Evolutionary conservation across 2,113 vertebrate species (phyloP).

Genomic region (Nerophis lumbriciformis): DNA sequence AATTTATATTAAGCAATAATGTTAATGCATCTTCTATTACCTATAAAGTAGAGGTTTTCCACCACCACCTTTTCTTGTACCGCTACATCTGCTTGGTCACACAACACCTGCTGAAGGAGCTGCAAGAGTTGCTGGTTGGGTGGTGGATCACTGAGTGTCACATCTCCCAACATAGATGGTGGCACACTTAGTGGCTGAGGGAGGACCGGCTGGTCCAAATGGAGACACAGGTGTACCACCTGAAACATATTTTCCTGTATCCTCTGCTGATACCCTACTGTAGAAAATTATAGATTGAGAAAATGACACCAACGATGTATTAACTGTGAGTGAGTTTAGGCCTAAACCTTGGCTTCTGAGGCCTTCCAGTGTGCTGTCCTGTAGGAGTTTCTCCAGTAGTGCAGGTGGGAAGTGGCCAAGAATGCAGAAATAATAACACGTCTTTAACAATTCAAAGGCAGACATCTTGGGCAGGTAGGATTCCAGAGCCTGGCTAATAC

Average conservation of each 20-base stretch:
- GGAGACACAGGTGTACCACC: conserved; percentile 74
- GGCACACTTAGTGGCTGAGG: conserved; percentile 13
- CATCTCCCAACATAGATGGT: conserved; percentile 6
- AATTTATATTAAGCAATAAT: background rate
- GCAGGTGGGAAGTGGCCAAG: conserved; percentile 75
- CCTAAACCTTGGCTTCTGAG: conserved; percentile 64
- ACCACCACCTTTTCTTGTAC: conserved; percentile 65
- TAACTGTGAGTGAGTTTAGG: background rate
- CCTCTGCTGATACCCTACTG: conserved; percentile 9
- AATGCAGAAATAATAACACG: conserved; percentile 70
- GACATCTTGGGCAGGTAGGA: conserved; percentile 72
- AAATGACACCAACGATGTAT: background rate
- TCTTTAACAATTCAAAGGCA: conserved; percentile 64
- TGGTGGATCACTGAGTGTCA: accelerated
- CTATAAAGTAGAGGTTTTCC: conserved; percentile 73
- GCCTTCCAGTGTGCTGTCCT: conserved; percentile 57
- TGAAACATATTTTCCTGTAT: conserved; percentile 58
- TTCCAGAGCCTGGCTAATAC: conserved; percentile 66
- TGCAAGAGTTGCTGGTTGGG: conserved; percentile 44
- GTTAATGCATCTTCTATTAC: conserved; percentile 40
- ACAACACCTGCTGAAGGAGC: conserved; percentile 63
- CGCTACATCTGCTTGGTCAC: conserved; percentile 21
- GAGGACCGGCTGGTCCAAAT: conserved; percentile 72
- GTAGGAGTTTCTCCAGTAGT: conserved; percentile 75
- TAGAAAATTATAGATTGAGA: conserved; percentile 10